Conservation (phyloP, 2,888 invertebrate genomes). For the Heliconius aoede region DNA sequence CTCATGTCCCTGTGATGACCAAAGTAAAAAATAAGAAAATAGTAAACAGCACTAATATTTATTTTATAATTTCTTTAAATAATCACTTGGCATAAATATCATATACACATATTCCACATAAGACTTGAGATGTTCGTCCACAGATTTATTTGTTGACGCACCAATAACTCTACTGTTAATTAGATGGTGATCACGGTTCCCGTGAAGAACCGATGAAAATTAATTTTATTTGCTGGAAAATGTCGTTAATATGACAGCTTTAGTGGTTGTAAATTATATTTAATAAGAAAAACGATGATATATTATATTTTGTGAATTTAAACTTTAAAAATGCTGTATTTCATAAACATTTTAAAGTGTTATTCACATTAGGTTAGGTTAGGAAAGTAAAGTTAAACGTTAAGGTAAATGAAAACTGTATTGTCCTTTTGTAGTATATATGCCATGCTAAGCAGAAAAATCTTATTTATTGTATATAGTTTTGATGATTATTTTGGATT, state of each 20-base stretch:
- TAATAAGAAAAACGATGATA: not conserved
- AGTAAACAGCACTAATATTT: not conserved
- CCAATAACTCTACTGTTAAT: constrained; percentile 22
- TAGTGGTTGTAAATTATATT: constrained; percentile 1
- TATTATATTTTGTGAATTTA: not conserved
- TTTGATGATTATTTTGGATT: too few relatives aligned
- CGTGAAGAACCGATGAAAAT: constrained; percentile 26
- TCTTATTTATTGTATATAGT: too few relatives aligned
- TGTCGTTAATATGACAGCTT: constrained; percentile 1
- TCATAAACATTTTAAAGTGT: too few relatives aligned
- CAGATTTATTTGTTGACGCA: constrained; percentile 21
- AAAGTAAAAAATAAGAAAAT: too few relatives aligned
- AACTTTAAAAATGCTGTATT: not conserved
- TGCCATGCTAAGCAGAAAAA: too few relatives aligned
- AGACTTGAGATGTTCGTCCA: constrained; percentile 24
- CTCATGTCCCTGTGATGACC: too few relatives aligned
- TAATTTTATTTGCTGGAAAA: constrained; percentile 16
- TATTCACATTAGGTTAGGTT: too few relatives aligned
- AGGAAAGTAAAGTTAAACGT: too few relatives aligned
- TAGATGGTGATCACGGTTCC: not conserved
- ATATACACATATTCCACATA: not conserved
- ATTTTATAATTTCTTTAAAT: not conserved
- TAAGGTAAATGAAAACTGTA: too few relatives aligned
- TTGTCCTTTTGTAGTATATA: too few relatives aligned
- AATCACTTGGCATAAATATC: not conserved